Conservation (phyloP, 1,140 invertebrate genomes). For the Trypoxylus dichotomus region DNA sequence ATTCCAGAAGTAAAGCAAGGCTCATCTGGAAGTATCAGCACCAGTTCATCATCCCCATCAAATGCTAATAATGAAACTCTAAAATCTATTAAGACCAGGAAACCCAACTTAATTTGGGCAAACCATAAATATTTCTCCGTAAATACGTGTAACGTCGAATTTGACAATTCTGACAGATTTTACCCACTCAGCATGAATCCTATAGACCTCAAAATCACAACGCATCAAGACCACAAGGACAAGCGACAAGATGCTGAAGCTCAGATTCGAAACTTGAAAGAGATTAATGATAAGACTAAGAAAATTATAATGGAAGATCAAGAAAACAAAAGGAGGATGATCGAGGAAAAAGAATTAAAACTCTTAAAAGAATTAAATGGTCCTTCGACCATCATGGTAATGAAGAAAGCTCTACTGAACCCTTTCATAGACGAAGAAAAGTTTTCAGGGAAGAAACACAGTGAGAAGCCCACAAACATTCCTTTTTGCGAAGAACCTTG, state of each 20-base stretch:
- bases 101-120: constrained; percentile 27
- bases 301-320: neutral
- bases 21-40: neutral
- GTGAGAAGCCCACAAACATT: neutral
- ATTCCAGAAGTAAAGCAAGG: neutral
- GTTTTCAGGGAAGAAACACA: neutral
- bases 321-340: neutral
- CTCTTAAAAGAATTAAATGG: constrained; percentile 14
- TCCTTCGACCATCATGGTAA: neutral
- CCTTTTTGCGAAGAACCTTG: neutral
- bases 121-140: constrained; percentile 25
- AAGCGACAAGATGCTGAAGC: neutral
- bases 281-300: neutral
- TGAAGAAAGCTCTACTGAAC: neutral
- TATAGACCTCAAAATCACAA: neutral
- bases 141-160: constrained; percentile 18
- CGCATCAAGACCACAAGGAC: neutral
- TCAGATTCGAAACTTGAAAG: neutral
- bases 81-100: neutral
- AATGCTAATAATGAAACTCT: neutral
- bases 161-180: constrained; percentile 16
- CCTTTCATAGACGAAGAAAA: neutral
- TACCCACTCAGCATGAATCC: constrained; percentile 23
- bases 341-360: neutral
- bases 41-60: neutral